Evolutionary conservation across 2,113 vertebrate genomes (phyloP).

Genomic region (Oreochromis aureus): DNA sequence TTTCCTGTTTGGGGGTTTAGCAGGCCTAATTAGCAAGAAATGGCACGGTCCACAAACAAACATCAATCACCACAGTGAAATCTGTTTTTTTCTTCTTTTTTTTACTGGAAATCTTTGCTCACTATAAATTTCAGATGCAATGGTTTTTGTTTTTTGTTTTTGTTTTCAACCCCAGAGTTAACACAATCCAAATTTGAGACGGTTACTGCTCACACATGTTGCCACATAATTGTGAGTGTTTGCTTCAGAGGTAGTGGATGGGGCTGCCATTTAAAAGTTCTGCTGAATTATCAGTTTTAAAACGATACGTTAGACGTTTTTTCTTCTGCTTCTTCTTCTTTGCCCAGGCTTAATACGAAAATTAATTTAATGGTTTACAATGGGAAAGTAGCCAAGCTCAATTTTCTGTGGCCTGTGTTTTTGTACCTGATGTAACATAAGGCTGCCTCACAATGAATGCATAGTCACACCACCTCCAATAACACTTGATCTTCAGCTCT

Average conservation of each 20-base stretch:
- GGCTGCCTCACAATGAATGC: slow-evolving; percentile 60
- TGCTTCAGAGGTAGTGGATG: not conserved
- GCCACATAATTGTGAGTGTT: not conserved
- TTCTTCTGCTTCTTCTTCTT: not conserved
- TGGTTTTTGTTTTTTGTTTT: not conserved
- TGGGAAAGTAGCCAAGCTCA: slow-evolving; percentile 45
- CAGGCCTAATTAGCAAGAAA: not conserved
- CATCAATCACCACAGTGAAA: not conserved
- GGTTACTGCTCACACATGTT: not conserved
- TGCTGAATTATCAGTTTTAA: slow-evolving; percentile 15
- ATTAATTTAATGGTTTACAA: slow-evolving; percentile 25
- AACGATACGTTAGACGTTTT: not conserved
- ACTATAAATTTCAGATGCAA: not conserved
- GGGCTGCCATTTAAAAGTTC: not conserved
- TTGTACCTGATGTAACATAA: slow-evolving; percentile 30
- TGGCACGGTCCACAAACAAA: not conserved
- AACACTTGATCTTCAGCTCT: slow-evolving; percentile 50
- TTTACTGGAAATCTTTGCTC: not conserved
- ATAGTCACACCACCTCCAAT: slow-evolving; percentile 60
- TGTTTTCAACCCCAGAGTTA: not conserved
- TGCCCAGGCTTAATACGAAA: slow-evolving; percentile 22
- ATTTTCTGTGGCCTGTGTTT: slow-evolving; percentile 42
- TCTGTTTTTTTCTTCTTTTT: not conserved
- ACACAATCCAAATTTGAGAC: not conserved
- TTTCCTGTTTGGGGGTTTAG: not conserved